A percentile compares a stretch with the other conserved stretches of the same genome.
phyloP scores from a whole-genome alignment of 2,888 invertebrate genomes.

The Dioctria linearis region DNA sequence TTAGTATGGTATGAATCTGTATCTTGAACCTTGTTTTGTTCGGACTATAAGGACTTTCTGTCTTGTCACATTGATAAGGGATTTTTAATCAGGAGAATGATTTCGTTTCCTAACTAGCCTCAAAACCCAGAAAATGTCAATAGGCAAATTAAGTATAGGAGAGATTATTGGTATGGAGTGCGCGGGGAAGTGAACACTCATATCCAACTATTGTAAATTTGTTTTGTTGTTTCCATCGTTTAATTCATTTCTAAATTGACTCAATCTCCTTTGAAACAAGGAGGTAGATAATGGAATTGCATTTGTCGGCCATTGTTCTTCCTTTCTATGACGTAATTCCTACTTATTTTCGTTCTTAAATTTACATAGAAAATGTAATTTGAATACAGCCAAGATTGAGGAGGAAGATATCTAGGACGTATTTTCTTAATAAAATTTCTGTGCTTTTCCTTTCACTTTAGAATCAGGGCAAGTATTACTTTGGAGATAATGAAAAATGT shows the following conservation, averaged over 20 bases:
- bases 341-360: neutral
- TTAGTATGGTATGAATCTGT: neutral
- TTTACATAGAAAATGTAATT: neutral
- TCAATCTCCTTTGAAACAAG: slow-evolving; percentile 1
- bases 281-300: slow-evolving; percentile 16
- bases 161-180: neutral
- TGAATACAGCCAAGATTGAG: neutral
- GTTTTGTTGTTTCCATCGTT: neutral
- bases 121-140: slow-evolving; percentile 24
- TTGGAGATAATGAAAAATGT: too few relatives aligned
- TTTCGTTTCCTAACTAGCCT: slow-evolving; percentile 18
- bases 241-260: slow-evolving; percentile 36
- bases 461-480: too few relatives aligned
- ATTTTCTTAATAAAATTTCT: too few relatives aligned
- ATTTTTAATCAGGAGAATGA: slow-evolving; percentile 37
- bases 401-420: too few relatives aligned
- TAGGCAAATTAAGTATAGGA: slow-evolving; percentile 34
- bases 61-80: slow-evolving; percentile 8
- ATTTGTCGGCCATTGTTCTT: neutral
- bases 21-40: neutral
- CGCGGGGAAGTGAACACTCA: neutral
- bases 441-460: too few relatives aligned
- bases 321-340: neutral
- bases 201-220: neutral
- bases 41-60: neutral